These are phyloP conservation scores for Platorchestia sp. DNA, from an alignment of 1,140 invertebrate genomes.

Conservation along the genomic window DNA sequence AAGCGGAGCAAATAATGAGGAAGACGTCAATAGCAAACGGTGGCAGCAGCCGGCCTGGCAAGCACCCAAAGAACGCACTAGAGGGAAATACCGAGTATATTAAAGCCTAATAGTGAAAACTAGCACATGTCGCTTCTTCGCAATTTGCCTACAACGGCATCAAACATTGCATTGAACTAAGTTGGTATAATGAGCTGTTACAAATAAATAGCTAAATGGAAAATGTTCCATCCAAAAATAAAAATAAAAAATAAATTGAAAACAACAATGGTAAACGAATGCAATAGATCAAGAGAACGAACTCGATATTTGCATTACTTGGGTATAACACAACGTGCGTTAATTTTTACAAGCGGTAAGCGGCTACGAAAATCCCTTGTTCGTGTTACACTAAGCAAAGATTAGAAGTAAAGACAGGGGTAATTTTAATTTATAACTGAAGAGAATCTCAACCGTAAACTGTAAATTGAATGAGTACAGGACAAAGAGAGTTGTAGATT, in stretches of 20 bases:
- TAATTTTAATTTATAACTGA: not conserved
- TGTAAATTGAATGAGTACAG: not conserved
- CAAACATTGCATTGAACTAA: not conserved
- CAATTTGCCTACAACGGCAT: not conserved
- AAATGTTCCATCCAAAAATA: not conserved
- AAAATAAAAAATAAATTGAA: not conserved
- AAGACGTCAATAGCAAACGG: constrained; percentile 39
- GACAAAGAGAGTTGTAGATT: not conserved
- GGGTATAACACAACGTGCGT: not conserved
- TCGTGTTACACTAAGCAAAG: too few species aligned
- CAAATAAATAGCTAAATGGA: not conserved
- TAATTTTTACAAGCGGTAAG: too few species aligned
- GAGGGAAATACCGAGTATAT: constrained; percentile 12
- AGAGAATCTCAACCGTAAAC: not conserved
- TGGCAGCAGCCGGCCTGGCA: not conserved
- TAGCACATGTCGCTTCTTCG: not conserved
- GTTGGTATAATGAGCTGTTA: not conserved
- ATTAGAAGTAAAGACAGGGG: not conserved
- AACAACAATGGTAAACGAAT: not conserved
- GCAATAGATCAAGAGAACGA: not conserved
- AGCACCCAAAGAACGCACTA: not conserved
- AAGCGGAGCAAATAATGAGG: constrained; percentile 15
- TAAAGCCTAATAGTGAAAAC: not conserved
- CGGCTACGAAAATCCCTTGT: too few species aligned
- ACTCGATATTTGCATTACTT: not conserved